phyloP scores from a whole-genome alignment of 1,140 invertebrate species.

The Trachymyrmex septentrionalis region DNA sequence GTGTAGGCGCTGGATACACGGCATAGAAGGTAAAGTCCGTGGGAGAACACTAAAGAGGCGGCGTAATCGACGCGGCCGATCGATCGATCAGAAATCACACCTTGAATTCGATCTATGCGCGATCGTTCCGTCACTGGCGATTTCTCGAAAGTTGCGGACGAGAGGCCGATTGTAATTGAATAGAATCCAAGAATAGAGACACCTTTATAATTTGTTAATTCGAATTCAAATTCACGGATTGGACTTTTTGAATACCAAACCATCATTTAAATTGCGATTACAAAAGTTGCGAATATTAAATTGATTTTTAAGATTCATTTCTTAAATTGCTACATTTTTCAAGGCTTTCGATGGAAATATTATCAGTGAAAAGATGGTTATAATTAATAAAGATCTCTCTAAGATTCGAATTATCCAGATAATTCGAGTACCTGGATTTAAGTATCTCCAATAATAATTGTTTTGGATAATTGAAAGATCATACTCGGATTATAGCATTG shows the following conservation, averaged over 20 bases:
- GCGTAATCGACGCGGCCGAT: conserved; percentile 25
- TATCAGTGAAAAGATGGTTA: not conserved
- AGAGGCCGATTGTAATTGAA: not conserved
- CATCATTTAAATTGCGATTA: not conserved
- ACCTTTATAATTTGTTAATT: not conserved
- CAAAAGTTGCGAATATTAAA: not conserved
- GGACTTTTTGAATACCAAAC: not conserved
- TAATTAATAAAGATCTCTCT: not conserved
- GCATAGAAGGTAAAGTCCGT: conserved; percentile 81
- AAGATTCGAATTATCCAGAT: not conserved
- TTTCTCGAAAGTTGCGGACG: not conserved
- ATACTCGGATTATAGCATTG: not conserved
- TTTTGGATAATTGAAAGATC: not conserved
- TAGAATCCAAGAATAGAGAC: conserved; percentile 11
- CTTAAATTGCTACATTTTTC: not conserved
- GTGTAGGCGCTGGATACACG: conserved; percentile 75
- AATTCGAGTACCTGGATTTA: not conserved
- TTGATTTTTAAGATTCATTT: not conserved
- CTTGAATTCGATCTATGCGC: conserved; percentile 13
- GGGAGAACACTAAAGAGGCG: conserved; percentile 75
- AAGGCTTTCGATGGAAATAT: not conserved
- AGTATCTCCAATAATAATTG: not conserved
- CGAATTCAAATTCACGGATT: not conserved
- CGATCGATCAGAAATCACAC: conserved; percentile 36
- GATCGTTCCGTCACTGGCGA: not conserved